These are phyloP conservation scores for Epizoanthus ramosus DNA, from an alignment of 92 coral and sea anemone genomes.

Conservation along the genomic window DNA sequence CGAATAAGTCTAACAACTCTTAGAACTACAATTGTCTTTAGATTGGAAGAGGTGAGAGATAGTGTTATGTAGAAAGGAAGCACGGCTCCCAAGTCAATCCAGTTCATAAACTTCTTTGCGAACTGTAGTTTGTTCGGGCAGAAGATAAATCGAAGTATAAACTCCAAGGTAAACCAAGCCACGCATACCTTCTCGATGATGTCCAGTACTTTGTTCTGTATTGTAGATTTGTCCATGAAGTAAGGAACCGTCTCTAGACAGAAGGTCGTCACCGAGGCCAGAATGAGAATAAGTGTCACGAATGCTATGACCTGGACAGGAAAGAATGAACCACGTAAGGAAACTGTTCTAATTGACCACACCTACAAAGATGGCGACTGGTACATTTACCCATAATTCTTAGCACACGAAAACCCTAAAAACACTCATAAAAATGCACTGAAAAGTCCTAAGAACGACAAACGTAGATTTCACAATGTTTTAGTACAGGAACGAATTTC, in stretches of 20 bases:
- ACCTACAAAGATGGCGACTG: too few relatives aligned
- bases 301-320: conserved; percentile 77
- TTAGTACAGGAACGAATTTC: too few relatives aligned
- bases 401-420: too few relatives aligned
- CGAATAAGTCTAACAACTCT: conserved; percentile 93
- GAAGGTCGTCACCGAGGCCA: conserved; percentile 85
- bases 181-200: conserved; percentile 82
- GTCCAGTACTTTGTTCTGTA: conserved; percentile 62
- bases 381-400: too few relatives aligned
- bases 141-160: conserved; percentile 68
- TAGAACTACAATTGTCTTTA: conserved; percentile 84
- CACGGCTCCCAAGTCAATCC: conserved; percentile 98
- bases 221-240: conserved; percentile 59
- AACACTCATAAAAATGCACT: too few relatives aligned
- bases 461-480: too few relatives aligned
- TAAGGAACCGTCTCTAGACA: conserved; percentile 92
- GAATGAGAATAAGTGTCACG: conserved; percentile 77
- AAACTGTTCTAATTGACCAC: too few relatives aligned
- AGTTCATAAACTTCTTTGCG: conserved; percentile 91
- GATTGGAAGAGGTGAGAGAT: conserved; percentile 71
- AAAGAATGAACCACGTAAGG: background rate
- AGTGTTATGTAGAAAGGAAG: conserved; percentile 84
- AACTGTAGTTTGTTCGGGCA: conserved; percentile 88
- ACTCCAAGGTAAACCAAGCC: conserved; percentile 87
- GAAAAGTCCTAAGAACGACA: too few relatives aligned